Conservation (phyloP, 23 tunicate species). For the Diplosoma virens region DNA sequence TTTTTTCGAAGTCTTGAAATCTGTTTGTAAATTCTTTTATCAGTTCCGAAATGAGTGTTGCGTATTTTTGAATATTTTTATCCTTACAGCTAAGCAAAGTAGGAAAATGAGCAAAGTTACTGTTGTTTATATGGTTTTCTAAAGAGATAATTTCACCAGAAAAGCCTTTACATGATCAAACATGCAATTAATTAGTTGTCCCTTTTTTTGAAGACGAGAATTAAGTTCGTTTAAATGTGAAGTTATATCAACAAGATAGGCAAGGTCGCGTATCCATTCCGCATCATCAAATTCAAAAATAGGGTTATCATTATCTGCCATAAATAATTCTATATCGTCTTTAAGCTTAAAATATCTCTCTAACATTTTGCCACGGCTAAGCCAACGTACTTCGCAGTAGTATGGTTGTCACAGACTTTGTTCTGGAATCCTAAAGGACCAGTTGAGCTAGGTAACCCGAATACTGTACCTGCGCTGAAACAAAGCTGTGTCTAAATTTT, state of each 20-base stretch:
- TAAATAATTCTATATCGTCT: conserved; percentile 12
- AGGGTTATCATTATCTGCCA: not conserved
- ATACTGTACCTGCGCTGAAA: too few relatives aligned
- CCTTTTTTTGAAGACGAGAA: conserved; percentile 35
- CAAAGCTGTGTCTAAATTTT: too few relatives aligned
- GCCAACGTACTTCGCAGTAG: conserved; percentile 20
- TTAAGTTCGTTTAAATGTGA: conserved; percentile 41
- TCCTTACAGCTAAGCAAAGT: too few relatives aligned
- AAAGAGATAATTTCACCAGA: conserved; percentile 49
- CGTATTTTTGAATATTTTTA: too few relatives aligned
- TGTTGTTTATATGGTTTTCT: conserved; percentile 54
- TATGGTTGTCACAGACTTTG: too few relatives aligned
- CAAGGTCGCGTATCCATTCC: conserved; percentile 28
- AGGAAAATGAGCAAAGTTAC: too few relatives aligned
- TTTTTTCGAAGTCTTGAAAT: too few relatives aligned
- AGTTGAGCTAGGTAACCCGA: too few relatives aligned
- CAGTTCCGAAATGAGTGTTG: too few relatives aligned
- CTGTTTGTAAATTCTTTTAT: too few relatives aligned
- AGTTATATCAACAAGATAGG: conserved; percentile 34
- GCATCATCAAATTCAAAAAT: conserved; percentile 21
- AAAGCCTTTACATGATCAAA: conserved; percentile 58
- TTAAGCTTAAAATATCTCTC: conserved; percentile 19
- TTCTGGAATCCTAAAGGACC: too few relatives aligned
- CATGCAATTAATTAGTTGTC: conserved; percentile 19
- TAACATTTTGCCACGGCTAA: conserved; percentile 29